Percentiles rank a stretch among this genome's conserved stretches.
These are phyloP conservation scores for Corticium candelabrum DNA, from an alignment of 37 sponge, comb jelly and placozoan genomes.

Conservation along the genomic window DNA sequence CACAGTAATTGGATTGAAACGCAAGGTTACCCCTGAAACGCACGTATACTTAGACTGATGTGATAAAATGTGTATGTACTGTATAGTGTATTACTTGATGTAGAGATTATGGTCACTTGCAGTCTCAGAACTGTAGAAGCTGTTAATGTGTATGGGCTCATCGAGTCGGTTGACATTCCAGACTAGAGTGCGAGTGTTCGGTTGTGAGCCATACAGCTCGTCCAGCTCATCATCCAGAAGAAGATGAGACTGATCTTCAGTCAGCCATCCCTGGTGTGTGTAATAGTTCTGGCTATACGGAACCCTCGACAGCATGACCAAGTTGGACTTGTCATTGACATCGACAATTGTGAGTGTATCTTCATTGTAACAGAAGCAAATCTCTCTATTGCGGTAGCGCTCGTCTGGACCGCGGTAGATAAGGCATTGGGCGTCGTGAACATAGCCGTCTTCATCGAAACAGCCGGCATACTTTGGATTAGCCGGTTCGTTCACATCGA, in stretches of 20 bases:
- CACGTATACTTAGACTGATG: too few species aligned
- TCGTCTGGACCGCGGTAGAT: slow-evolving; percentile 46
- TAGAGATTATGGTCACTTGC: slow-evolving; percentile 62
- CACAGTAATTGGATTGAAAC: slow-evolving; percentile 63
- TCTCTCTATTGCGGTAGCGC: slow-evolving; percentile 25
- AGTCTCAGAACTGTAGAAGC: slow-evolving; percentile 28
- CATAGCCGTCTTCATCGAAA: slow-evolving; percentile 51
- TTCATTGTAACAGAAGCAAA: slow-evolving; percentile 70
- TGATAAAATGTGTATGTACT: too few species aligned
- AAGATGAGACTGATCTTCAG: slow-evolving; percentile 44
- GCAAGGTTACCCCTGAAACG: slow-evolving; percentile 38
- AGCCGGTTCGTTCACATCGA: slow-evolving; percentile 35
- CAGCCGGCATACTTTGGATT: slow-evolving; percentile 40
- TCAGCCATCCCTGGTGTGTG: slow-evolving; percentile 70
- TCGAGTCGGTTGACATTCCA: slow-evolving; percentile 50
- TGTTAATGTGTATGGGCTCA: slow-evolving; percentile 10
- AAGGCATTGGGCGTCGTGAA: slow-evolving; percentile 70
- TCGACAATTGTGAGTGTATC: slow-evolving; percentile 64
- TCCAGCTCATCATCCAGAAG: slow-evolving; percentile 60
- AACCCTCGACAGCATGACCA: slow-evolving; percentile 25
- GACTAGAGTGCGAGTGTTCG: slow-evolving; percentile 36
- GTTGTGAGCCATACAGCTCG: slow-evolving; percentile 31
- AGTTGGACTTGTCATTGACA: slow-evolving; percentile 30
- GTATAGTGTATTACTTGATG: slow-evolving; percentile 53
- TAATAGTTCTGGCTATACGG: slow-evolving; percentile 27